Conservation (phyloP, 1,140 invertebrate species). For the Drosophila kikkawai region DNA sequence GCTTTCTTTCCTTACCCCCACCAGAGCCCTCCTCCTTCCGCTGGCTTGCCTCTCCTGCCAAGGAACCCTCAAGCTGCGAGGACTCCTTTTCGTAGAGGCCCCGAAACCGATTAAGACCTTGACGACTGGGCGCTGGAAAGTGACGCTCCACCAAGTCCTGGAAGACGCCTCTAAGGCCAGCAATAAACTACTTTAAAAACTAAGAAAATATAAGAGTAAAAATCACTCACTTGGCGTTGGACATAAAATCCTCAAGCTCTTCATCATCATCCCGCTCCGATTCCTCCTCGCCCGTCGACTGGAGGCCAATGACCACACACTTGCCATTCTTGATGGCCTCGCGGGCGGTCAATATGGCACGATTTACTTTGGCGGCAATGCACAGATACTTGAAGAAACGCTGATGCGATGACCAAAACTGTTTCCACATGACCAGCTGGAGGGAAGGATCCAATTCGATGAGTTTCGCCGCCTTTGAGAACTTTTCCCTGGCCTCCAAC, state of each 20-base stretch:
- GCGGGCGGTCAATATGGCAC: constrained; percentile 92
- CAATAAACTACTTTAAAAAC: neutral
- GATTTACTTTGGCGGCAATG: constrained; percentile 97
- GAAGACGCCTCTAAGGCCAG: constrained; percentile 91
- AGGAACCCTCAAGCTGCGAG: constrained; percentile 1
- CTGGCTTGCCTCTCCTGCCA: constrained; percentile 4
- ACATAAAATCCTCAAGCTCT: constrained; percentile 98
- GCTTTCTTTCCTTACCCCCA: no score
- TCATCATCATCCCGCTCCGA: constrained; percentile 98
- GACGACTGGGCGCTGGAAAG: constrained; percentile 96
- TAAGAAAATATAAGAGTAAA: no score
- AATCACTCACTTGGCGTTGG: constrained; percentile 95
- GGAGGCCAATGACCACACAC: constrained; percentile 99
- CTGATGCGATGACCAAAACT: constrained; percentile 99
- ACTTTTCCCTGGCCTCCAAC: constrained; percentile 97
- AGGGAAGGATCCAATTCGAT: constrained; percentile 93
- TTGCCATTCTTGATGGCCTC: constrained; percentile 98
- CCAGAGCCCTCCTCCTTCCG: neutral
- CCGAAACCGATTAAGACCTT: constrained; percentile 92
- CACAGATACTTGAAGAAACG: constrained; percentile 99
- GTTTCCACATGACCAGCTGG: constrained; percentile 92
- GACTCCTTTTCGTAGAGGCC: constrained; percentile 87
- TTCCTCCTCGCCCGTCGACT: constrained; percentile 98
- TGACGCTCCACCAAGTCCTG: constrained; percentile 98
- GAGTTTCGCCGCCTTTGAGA: constrained; percentile 96